phyloP scores from a whole-genome alignment of 2,113 vertebrate genomes.

The Gobius niger region DNA sequence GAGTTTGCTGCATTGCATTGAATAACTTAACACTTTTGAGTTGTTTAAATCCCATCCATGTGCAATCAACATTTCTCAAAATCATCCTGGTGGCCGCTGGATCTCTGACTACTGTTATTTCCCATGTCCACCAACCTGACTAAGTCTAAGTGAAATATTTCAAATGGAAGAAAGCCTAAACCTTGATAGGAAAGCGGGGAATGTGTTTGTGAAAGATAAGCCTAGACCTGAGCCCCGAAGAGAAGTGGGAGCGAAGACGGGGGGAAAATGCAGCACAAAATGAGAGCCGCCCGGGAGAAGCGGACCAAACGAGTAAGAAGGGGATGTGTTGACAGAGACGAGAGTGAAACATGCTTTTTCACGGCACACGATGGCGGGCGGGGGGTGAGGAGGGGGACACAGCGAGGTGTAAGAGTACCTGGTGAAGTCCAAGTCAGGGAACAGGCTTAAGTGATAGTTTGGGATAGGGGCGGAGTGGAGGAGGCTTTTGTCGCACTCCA shows the following conservation, averaged over 20 bases:
- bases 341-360: slow-evolving; percentile 18
- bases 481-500: slow-evolving; percentile 95
- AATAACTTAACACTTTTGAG: too few species aligned
- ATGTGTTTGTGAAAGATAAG: slow-evolving; percentile 11
- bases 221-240: slow-evolving; percentile 1
- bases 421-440: slow-evolving; percentile 92
- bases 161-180: background rate
- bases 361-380: slow-evolving; percentile 7
- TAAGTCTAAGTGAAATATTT: too few species aligned
- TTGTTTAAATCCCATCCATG: too few species aligned
- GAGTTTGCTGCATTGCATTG: too few species aligned
- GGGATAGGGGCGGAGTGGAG: slow-evolving; percentile 90
- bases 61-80: too few species aligned
- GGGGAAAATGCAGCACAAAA: background rate
- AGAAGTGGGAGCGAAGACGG: background rate
- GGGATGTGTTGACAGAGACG: background rate
- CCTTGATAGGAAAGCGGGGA: slow-evolving; percentile 2
- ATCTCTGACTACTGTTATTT: too few species aligned
- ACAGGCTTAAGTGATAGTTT: slow-evolving; percentile 93
- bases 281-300: background rate
- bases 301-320: background rate
- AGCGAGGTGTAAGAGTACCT: slow-evolving; percentile 83
- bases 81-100: too few species aligned
- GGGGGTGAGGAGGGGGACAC: background rate
- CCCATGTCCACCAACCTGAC: too few species aligned